Conservation (phyloP, 2,888 invertebrate genomes). For the Ophioninae sp. region DNA sequence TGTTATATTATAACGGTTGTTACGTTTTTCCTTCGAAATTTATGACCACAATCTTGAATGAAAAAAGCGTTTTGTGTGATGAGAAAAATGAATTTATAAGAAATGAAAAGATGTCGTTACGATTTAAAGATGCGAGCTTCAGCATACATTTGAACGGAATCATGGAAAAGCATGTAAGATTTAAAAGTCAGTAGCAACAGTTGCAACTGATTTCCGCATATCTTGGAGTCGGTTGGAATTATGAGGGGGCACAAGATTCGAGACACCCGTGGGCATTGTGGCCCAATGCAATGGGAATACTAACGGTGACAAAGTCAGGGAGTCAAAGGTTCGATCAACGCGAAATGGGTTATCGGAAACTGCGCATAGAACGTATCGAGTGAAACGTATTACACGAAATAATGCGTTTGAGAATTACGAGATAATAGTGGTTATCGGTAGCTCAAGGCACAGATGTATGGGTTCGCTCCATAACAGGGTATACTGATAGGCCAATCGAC, state of each 20-base stretch:
- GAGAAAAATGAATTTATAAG: too few relatives aligned
- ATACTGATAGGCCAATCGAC: slow-evolving; percentile 44
- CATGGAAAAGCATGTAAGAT: too few relatives aligned
- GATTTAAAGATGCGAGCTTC: too few relatives aligned
- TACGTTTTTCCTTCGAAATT: too few relatives aligned
- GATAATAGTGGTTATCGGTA: slow-evolving; percentile 18
- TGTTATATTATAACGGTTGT: too few relatives aligned
- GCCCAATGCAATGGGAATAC: background rate
- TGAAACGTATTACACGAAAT: slow-evolving; percentile 35
- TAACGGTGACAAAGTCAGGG: background rate
- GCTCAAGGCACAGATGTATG: background rate
- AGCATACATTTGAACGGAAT: too few relatives aligned
- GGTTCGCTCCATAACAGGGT: background rate
- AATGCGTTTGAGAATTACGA: slow-evolving; percentile 32
- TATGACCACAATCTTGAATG: too few relatives aligned
- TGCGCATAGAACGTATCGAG: slow-evolving; percentile 11
- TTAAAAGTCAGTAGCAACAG: too few relatives aligned
- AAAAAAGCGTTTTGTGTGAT: too few relatives aligned
- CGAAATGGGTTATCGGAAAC: slow-evolving; percentile 23
- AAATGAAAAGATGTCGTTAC: too few relatives aligned
- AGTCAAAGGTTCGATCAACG: slow-evolving; percentile 3
- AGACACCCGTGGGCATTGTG: background rate
- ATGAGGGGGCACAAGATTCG: background rate
- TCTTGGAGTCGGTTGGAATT: background rate
- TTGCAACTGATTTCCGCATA: too few relatives aligned